A percentile compares a stretch with the other conserved stretches of the same genome.
phyloP scores from a whole-genome alignment of 92 coral and sea anemone genomes.

The Galaxea fascicularis region DNA sequence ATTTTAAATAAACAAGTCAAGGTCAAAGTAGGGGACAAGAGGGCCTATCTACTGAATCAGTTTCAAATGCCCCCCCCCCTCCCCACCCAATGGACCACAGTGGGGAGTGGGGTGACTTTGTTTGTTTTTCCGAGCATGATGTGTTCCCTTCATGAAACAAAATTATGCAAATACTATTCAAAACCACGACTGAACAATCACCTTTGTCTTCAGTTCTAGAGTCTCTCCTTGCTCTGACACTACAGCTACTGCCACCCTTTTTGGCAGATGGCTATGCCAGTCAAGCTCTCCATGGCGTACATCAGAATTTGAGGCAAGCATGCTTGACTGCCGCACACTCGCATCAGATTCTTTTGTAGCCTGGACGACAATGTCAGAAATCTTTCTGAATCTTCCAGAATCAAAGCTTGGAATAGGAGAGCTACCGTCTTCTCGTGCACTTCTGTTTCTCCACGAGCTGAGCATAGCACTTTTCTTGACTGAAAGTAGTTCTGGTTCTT shows the following conservation, averaged over 20 bases:
- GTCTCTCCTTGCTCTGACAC: slow-evolving; percentile 88
- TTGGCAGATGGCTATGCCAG: slow-evolving; percentile 81
- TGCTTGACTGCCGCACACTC: slow-evolving; percentile 38
- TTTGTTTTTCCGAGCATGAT: background rate
- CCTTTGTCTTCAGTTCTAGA: slow-evolving; percentile 81
- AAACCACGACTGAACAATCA: slow-evolving; percentile 18
- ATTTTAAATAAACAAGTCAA: too few species aligned
- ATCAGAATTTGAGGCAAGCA: slow-evolving; percentile 54
- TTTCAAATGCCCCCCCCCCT: too few species aligned
- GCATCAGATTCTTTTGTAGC: slow-evolving; percentile 42
- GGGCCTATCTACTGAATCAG: too few species aligned
- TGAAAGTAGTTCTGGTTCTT: slow-evolving; percentile 56
- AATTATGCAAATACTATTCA: background rate
- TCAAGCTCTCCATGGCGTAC: slow-evolving; percentile 66
- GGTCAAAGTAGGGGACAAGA: too few species aligned
- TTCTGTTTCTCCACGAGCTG: slow-evolving; percentile 24
- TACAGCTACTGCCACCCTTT: slow-evolving; percentile 84
- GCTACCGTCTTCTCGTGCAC: slow-evolving; percentile 33
- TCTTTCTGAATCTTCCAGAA: slow-evolving; percentile 47
- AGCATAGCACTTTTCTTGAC: slow-evolving; percentile 47
- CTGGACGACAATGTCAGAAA: slow-evolving; percentile 60
- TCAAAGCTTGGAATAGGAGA: slow-evolving; percentile 20
- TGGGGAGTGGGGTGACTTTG: too few species aligned
- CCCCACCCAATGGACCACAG: too few species aligned
- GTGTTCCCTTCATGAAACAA: background rate